A percentile compares a stretch with the other conserved stretches of the same genome.
phyloP scores from a whole-genome alignment of 2,888 invertebrate species.

The Zygaena filipendulae region DNA sequence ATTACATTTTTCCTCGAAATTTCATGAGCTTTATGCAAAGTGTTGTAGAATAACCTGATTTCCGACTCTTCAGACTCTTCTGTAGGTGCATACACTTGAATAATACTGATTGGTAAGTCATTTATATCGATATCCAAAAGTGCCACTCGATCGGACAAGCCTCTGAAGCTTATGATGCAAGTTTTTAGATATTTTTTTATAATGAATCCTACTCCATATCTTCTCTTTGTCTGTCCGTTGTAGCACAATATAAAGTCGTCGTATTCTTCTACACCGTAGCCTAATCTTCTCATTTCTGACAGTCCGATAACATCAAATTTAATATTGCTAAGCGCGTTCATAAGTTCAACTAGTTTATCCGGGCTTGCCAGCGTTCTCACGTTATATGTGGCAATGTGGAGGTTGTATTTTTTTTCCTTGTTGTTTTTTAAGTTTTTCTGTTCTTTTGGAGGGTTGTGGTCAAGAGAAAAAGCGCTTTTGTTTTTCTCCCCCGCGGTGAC shows the following conservation, averaged over 20 bases:
- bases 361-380: constrained; percentile 11
- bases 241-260: constrained; percentile 12
- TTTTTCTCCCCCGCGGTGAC: constrained; percentile 15
- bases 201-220: constrained; percentile 12
- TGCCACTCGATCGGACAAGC: constrained; percentile 13
- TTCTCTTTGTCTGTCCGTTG: constrained; percentile 8
- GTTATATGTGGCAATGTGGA: constrained; percentile 12
- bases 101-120: constrained; percentile 3
- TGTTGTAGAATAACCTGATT: constrained; percentile 8
- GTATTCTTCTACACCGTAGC: constrained; percentile 13
- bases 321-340: constrained; percentile 14
- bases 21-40: constrained; percentile 10
- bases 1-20: constrained; percentile 5
- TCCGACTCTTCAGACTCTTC: constrained; percentile 6
- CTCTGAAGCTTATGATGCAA: constrained; percentile 12
- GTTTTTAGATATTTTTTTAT: constrained; percentile 13
- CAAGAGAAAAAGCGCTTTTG: too few species aligned
- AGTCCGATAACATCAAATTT: constrained; percentile 19
- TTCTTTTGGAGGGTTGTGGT: constrained; percentile 16
- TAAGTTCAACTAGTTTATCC: constrained; percentile 9
- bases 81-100: constrained; percentile 12
- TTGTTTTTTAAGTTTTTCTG: neutral
- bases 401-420: constrained; percentile 4
- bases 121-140: constrained; percentile 9
- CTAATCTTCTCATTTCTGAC: constrained; percentile 16